Percentiles rank a stretch among this genome's conserved stretches.
phyloP scores from a whole-genome alignment of 2,888 invertebrate genomes.

The Acleris laterana region DNA sequence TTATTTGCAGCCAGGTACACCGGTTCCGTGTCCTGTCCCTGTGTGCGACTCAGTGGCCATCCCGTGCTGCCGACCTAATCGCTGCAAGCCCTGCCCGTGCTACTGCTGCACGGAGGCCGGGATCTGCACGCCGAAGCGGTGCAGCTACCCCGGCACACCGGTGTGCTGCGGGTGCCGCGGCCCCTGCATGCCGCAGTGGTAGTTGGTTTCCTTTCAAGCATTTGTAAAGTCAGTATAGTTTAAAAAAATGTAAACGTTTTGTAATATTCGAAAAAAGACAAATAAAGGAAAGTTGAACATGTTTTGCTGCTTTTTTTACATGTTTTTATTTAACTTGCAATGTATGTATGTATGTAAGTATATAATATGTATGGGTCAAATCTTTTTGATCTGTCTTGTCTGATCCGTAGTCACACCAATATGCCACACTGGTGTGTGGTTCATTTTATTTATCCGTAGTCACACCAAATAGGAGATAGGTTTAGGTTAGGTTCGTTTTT shows the following conservation, averaged over 20 bases:
- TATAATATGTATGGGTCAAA: too few relatives aligned
- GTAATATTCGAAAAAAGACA: too few relatives aligned
- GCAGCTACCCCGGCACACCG: constrained; percentile 74
- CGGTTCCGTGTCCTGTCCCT: constrained; percentile 53
- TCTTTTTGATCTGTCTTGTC: too few relatives aligned
- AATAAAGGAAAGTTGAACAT: too few relatives aligned
- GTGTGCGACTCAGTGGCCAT: constrained; percentile 72
- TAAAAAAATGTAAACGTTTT: background rate
- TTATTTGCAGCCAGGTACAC: constrained; percentile 55
- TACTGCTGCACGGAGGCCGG: constrained; percentile 74
- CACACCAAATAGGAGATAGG: too few relatives aligned
- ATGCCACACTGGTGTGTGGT: too few relatives aligned
- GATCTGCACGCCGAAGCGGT: constrained; percentile 67
- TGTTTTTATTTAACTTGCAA: too few relatives aligned
- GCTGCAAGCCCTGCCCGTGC: constrained; percentile 83
- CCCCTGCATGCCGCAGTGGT: constrained; percentile 79
- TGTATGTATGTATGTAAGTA: too few relatives aligned
- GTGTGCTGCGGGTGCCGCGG: constrained; percentile 67
- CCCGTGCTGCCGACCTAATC: constrained; percentile 79
- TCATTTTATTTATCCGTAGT: too few relatives aligned
- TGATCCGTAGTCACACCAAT: too few relatives aligned
- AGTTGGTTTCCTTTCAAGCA: constrained; percentile 33
- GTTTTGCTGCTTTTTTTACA: too few relatives aligned
- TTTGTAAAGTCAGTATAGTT: background rate
- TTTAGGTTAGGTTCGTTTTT: too few relatives aligned